These are phyloP conservation scores for Ivindomyrus marchei DNA, from an alignment of 2,113 vertebrate species.

Conservation along the genomic window DNA sequence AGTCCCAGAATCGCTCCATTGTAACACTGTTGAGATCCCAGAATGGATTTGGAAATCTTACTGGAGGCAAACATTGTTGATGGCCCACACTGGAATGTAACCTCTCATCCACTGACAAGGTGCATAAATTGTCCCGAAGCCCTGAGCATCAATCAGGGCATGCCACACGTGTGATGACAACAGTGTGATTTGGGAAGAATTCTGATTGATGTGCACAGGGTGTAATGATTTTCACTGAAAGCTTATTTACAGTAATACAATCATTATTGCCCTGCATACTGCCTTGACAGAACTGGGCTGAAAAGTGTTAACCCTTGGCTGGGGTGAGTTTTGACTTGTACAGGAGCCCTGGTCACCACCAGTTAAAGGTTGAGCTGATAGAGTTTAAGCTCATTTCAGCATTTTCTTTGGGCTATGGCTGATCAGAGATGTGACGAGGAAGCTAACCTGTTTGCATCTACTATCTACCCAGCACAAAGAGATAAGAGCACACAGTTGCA, in stretches of 20 bases:
- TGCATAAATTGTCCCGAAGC: neutral
- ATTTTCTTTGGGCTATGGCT: constrained; percentile 70
- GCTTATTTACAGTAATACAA: constrained; percentile 75
- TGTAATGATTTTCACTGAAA: constrained; percentile 72
- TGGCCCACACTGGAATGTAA: neutral
- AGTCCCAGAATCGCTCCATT: neutral
- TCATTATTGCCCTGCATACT: constrained; percentile 65
- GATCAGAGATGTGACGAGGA: constrained; percentile 66
- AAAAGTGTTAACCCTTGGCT: neutral
- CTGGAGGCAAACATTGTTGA: neutral
- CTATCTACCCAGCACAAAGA: constrained; percentile 62
- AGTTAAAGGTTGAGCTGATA: constrained; percentile 80
- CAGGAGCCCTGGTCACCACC: constrained; percentile 75
- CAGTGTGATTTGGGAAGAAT: constrained; percentile 60
- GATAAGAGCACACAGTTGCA: constrained; percentile 64
- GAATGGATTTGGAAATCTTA: neutral
- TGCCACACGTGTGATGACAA: neutral
- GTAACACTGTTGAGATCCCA: neutral
- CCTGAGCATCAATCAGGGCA: neutral
- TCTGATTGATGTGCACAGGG: constrained; percentile 65
- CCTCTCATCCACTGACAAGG: neutral
- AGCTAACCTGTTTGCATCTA: neutral
- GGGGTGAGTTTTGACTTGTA: constrained; percentile 73
- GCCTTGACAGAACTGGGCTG: neutral
- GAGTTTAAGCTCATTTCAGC: constrained; percentile 77